phyloP scores from a whole-genome alignment of 23 tunicate genomes.

The Styela clava region DNA sequence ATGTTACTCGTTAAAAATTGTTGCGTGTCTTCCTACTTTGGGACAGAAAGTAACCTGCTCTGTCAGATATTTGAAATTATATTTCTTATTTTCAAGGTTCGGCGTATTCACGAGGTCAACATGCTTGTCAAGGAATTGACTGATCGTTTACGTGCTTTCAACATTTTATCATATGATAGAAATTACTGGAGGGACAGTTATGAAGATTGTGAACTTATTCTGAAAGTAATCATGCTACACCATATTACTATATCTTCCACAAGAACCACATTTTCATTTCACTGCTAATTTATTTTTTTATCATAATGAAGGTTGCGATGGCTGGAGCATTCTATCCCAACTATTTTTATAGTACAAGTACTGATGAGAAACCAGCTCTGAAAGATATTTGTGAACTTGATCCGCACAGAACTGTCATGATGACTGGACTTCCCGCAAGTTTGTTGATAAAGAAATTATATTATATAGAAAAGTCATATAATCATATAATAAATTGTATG shows the following conservation, averaged over 20 bases:
- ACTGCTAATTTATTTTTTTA: no score
- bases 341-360: constrained; percentile 36
- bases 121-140: constrained; percentile 55
- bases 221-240: constrained; percentile 16
- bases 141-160: constrained; percentile 46
- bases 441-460: neutral
- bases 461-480: neutral
- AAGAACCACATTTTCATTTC: no score
- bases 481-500: no score
- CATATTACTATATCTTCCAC: no score
- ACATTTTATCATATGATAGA: constrained; percentile 55
- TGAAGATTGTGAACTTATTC: constrained; percentile 21
- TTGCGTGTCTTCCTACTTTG: no score
- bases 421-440: constrained; percentile 44
- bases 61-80: no score
- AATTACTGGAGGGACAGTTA: constrained; percentile 32
- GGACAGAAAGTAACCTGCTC: no score
- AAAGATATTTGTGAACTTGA: constrained; percentile 63
- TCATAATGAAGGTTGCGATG: constrained; percentile 39
- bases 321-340: constrained; percentile 91
- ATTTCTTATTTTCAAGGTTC: no score
- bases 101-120: constrained; percentile 39
- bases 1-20: no score
- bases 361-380: constrained; percentile 41
- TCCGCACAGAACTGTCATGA: constrained; percentile 58